Base-by-base conservation (phyloP, 2,113 vertebrate genomes). In the Phyllopteryx taeniolatus region DNA sequence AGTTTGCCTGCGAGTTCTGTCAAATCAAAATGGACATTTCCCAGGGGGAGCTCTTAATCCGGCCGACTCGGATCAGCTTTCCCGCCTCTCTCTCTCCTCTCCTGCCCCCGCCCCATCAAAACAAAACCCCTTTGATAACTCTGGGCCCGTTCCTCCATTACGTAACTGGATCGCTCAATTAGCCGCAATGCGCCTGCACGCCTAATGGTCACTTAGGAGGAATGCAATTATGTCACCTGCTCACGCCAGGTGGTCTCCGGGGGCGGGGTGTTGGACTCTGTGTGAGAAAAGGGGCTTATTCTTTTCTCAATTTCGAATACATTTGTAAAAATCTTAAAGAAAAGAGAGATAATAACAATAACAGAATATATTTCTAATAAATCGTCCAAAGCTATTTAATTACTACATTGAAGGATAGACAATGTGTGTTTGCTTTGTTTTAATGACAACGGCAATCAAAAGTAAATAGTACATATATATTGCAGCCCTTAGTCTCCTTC, bases 111-210 rank as follows among this genome's bases (percentile, higher is more conserved):
- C 11, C 22, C 11, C 72, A 79, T 66, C 13, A 14, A 66, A 85
- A 91, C 89, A 88, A 88, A 89, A 85, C 83, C 85, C 80, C 80
- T 91, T 90, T 90, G 87, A 90, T 89, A 85, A 81, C 79, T 89
- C 78, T 2, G 83, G 83, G 90, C 83, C 27, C 82, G 80, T 86
- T 90, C 86, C 87, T 89, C 83, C 85, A 82, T 90, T 89, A 89
- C 86, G 87, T 89, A 88, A 90, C 76, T 83, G n/a, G 83, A 91
- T 89, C 89, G 85, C 85, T 91, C 89, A 90, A 91, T 91, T 90
- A 90, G 74, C 33, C 79, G 81, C 86, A 87, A 86, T 88, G 83
- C 85, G 86, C 79, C 79, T 75, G 83, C 79, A 83, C 85, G 86
- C 35, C 82, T 89, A 85, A 89, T 87, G 86, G 79, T 86, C 85